Evolutionary conservation across 2,797 vertebrate species (phyloP).

Genomic region (Eulemur albifrons): DNA sequence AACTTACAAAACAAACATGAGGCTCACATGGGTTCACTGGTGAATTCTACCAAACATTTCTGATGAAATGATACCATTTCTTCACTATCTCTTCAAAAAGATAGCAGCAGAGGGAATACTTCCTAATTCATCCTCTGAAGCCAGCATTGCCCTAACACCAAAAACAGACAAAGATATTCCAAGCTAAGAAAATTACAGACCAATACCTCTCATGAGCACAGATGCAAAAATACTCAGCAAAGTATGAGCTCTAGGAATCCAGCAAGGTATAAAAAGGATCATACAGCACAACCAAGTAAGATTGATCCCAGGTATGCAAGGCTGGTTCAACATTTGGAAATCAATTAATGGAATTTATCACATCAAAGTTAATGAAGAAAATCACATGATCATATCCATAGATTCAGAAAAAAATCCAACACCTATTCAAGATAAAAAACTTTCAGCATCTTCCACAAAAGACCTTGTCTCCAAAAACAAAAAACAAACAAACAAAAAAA

Average conservation of each 20-base stretch:
- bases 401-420: neutral
- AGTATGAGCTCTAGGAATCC: neutral
- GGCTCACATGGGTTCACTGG: neutral
- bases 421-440: neutral
- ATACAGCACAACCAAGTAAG: neutral
- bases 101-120: neutral
- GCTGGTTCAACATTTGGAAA: neutral
- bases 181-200: neutral
- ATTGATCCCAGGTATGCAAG: neutral
- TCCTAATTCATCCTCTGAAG: neutral
- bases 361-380: neutral
- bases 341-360: neutral
- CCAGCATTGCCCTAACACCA: neutral
- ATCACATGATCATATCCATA: neutral
- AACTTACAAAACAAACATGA: neutral
- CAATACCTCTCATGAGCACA: neutral
- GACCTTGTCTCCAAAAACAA: too few species aligned
- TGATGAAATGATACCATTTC: neutral
- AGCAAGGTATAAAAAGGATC: neutral
- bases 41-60: neutral
- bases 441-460: too few species aligned
- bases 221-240: neutral
- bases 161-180: too few species aligned
- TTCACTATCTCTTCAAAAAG: neutral
- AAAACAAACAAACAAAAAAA: too few species aligned